Base-by-base conservation (phyloP, 2,888 invertebrate species). In the Noctua comes region DNA sequence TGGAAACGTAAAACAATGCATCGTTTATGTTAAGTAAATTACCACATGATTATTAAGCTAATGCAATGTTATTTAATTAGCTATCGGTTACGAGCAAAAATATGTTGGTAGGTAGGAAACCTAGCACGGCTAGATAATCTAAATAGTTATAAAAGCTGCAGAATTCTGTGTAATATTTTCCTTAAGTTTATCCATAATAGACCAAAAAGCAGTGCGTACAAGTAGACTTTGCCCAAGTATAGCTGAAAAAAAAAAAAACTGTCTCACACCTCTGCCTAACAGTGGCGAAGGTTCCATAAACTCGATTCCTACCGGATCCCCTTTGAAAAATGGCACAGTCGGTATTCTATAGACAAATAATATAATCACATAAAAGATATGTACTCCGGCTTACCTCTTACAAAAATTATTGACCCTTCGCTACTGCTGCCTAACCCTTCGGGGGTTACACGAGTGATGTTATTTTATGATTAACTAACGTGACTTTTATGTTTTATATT, bases 1-100 rank as follows among this genome's bases (percentile, higher is more conserved):
- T 82, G 81, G 8, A 82, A 72, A 48, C 51, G 59, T 54, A 24
- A 40, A 70, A 77, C 83, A 86, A 77, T 73, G 62, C 64, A 43
- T 40, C n/a, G 21, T 64, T 59, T 48, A 43, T 59, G 62, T 46
- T 48, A 62, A 11, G 27, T n/a, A 54, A 70, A 71, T 76, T 68
- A n/a, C 62, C 16, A 8, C 36, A 40, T 73, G 40, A 68, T 86
- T 77, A 82, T 68, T 36, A 51, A 46, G 43, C 59, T 24, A 27
- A 43, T 57, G 73, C 21, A 31, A 76, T 81, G 43, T 74, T 77
- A 16, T 48, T 16, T 57, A 48, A 82, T 82, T 83, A 83, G 66
- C 57, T 66, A 18, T n/a, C 27, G 11, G 71, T 62, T 59, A 64
- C n/a, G 31, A 46, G 27, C 36, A 27, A 36, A 46, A 46, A 36